Conservation (phyloP, 2,888 invertebrate genomes). For the Mayetiola destructor region DNA sequence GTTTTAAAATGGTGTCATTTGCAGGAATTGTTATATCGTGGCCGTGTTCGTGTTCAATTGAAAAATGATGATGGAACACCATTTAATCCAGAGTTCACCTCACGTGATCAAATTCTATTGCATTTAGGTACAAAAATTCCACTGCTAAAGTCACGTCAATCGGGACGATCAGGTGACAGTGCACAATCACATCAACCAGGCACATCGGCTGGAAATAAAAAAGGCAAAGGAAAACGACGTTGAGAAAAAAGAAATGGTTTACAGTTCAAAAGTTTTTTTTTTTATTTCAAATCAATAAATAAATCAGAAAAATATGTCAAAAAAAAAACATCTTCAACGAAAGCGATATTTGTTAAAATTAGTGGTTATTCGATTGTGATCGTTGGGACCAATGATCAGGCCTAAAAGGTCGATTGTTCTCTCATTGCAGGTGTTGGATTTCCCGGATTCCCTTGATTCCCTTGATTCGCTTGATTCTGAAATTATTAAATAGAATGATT, state of each 20-base stretch:
- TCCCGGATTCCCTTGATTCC: no score
- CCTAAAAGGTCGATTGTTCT: no score
- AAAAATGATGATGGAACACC: constrained; percentile 78
- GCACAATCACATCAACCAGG: constrained; percentile 19
- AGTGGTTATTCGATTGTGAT: no score
- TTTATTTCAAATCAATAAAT: not conserved
- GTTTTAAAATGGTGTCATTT: not conserved
- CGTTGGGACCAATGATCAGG: no score
- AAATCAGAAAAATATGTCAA: no score
- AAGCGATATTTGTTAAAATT: no score
- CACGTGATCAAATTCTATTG: constrained; percentile 61
- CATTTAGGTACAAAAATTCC: constrained; percentile 77
- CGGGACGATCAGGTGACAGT: constrained; percentile 20
- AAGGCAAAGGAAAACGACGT: constrained; percentile 33
- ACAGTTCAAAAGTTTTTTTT: not conserved
- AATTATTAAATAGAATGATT: no score
- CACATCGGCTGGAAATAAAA: constrained; percentile 26
- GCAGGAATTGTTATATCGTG: constrained; percentile 63
- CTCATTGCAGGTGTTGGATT: no score
- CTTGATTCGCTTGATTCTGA: no score
- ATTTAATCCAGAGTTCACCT: constrained; percentile 52
- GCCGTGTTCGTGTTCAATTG: constrained; percentile 83
- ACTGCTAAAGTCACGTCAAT: constrained; percentile 68
- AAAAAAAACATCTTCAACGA: no score
- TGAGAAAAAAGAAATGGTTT: no score